A percentile compares a stretch with the other conserved stretches of the same genome.
Conservation (phyloP, 2,113 vertebrate genomes). For the Romanogobio albipinnatus region DNA sequence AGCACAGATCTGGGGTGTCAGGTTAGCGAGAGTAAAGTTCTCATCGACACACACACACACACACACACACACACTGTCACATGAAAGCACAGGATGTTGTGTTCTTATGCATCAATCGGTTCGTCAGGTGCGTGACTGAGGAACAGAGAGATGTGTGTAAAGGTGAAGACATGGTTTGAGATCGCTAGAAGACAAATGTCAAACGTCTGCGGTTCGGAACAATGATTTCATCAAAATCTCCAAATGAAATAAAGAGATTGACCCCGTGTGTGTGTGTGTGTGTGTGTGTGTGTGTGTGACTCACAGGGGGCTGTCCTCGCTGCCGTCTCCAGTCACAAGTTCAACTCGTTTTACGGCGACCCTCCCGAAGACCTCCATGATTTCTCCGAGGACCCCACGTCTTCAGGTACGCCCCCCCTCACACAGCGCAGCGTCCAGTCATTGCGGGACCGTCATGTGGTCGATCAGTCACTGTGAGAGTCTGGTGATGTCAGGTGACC, state of each 20-base stretch:
- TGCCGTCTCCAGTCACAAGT: conserved; percentile 98
- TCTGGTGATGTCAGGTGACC: not conserved
- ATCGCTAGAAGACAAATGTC: conserved; percentile 4
- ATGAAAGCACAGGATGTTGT: conserved; percentile 10
- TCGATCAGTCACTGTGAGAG: not conserved
- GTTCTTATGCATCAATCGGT: not conserved
- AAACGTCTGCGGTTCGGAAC: not conserved
- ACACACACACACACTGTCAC: not conserved
- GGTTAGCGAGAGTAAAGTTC: not conserved
- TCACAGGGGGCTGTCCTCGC: conserved; percentile 95
- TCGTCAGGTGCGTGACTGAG: not conserved
- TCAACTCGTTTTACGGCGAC: conserved; percentile 96
- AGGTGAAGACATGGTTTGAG: not conserved
- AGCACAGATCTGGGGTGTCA: not conserved
- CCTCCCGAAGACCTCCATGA: conserved; percentile 96
- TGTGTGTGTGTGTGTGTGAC: conserved; percentile 4
- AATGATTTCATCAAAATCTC: not conserved
- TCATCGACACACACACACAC: not conserved
- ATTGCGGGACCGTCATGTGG: not conserved
- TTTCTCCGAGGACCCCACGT: conserved; percentile 95
- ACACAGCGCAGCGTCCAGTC: not conserved
- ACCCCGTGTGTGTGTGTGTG: not conserved
- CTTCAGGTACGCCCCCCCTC: conserved; percentile 84
- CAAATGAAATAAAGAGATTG: not conserved
- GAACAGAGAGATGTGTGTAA: not conserved